A percentile compares a stretch with the other conserved stretches of the same genome.
phyloP scores from a whole-genome alignment of 2,888 invertebrate genomes.

The Chymomyza fuscimana region DNA sequence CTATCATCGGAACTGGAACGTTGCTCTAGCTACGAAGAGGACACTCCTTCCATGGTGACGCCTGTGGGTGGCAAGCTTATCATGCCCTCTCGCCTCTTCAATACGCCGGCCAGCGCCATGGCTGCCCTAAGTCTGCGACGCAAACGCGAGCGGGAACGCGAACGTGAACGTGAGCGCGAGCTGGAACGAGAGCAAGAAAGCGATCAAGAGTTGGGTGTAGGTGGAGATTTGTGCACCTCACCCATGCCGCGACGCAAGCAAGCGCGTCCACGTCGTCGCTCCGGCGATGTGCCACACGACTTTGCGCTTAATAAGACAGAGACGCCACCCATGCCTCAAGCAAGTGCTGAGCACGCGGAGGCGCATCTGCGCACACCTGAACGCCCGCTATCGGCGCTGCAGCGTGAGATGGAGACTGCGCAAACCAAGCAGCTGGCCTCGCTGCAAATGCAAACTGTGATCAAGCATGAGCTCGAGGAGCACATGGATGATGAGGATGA shows the following conservation, averaged over 20 bases:
- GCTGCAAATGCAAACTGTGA: slow-evolving; percentile 69
- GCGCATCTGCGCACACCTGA: slow-evolving; percentile 12
- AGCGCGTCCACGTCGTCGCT: slow-evolving; percentile 90
- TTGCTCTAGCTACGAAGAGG: slow-evolving; percentile 79
- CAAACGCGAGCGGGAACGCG: slow-evolving; percentile 67
- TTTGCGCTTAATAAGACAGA: slow-evolving; percentile 79
- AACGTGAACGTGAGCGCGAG: slow-evolving; percentile 46
- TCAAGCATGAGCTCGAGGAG: slow-evolving; percentile 79
- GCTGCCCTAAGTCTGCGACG: slow-evolving; percentile 63
- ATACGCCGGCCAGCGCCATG: slow-evolving; percentile 63
- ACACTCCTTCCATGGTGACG: slow-evolving; percentile 79
- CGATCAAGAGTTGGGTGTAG: slow-evolving; percentile 64
- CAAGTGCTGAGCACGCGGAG: slow-evolving; percentile 14
- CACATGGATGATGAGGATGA: slow-evolving; percentile 70
- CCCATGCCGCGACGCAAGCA: slow-evolving; percentile 92
- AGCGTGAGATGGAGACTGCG: slow-evolving; percentile 15
- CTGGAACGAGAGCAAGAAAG: slow-evolving; percentile 78
- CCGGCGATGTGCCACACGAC: slow-evolving; percentile 83
- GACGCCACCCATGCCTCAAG: slow-evolving; percentile 54
- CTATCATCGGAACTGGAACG: slow-evolving; percentile 76
- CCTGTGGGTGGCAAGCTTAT: slow-evolving; percentile 73
- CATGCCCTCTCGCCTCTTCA: slow-evolving; percentile 77
- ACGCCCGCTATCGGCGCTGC: background rate
- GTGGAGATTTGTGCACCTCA: slow-evolving; percentile 84
- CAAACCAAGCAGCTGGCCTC: slow-evolving; percentile 34